A percentile compares a stretch with the other conserved stretches of the same genome.
Evolutionary conservation across 2,888 invertebrate genomes (phyloP).

Genomic region (Amphipyra berbera): DNA sequence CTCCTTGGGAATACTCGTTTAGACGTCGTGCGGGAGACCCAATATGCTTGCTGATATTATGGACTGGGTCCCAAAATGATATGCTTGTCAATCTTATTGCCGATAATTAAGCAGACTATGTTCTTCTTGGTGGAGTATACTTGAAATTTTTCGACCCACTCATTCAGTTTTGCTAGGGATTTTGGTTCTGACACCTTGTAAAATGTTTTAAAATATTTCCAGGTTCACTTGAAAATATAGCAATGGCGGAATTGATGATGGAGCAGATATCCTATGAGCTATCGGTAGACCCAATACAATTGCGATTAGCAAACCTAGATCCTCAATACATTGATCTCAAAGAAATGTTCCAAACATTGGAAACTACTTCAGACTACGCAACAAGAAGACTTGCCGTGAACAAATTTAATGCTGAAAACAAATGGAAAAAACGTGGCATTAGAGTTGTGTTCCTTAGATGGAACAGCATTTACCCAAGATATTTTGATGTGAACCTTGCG

Average conservation of each 20-base stretch:
- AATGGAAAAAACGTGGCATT: slow-evolving; percentile 93
- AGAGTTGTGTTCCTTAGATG: slow-evolving; percentile 91
- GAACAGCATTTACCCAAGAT: slow-evolving; percentile 36
- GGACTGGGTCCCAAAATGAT: too few species aligned
- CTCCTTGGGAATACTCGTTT: too few species aligned
- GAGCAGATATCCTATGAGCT: slow-evolving; percentile 89
- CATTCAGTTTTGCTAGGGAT: too few species aligned
- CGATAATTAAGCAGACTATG: too few species aligned
- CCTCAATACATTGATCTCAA: slow-evolving; percentile 65
- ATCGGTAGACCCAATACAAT: slow-evolving; percentile 88
- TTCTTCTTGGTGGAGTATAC: too few species aligned
- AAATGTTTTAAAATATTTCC: slow-evolving; percentile 19
- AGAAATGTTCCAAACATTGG: slow-evolving; percentile 86
- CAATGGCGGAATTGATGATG: slow-evolving; percentile 90
- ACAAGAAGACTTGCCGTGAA: slow-evolving; percentile 83
- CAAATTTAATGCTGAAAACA: slow-evolving; percentile 90
- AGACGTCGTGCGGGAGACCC: too few species aligned
- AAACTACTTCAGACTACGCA: slow-evolving; percentile 74
- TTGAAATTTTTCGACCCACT: too few species aligned
- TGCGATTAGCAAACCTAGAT: slow-evolving; percentile 87
- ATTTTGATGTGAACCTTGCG: slow-evolving; percentile 52
- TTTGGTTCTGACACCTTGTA: too few species aligned
- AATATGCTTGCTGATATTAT: too few species aligned
- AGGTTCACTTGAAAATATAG: slow-evolving; percentile 88
- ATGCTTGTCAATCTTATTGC: too few species aligned